Conservation (phyloP, 2,888 invertebrate species). For the Oxyscelio sp. region DNA sequence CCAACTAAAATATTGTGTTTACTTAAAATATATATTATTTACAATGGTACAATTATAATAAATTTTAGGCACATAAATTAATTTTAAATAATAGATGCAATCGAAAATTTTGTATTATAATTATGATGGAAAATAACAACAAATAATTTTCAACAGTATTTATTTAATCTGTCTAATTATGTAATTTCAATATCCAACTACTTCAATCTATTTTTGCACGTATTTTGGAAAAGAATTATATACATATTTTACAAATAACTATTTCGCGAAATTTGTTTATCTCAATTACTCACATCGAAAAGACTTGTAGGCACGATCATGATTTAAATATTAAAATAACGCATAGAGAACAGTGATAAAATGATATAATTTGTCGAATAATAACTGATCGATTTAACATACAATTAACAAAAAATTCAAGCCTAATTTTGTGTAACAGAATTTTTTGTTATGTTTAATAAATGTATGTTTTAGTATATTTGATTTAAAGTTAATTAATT, state of each 20-base stretch:
- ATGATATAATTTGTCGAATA: constrained; percentile 45
- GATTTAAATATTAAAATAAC: constrained; percentile 64
- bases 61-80: background rate
- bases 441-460: too few species aligned
- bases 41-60: background rate
- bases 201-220: constrained; percentile 65
- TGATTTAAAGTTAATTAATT: background rate
- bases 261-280: constrained; percentile 37
- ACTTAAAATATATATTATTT: too few species aligned
- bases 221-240: constrained; percentile 60
- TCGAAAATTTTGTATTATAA: background rate
- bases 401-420: background rate
- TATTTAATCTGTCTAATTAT: too few species aligned
- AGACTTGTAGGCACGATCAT: constrained; percentile 65
- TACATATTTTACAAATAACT: constrained; percentile 72
- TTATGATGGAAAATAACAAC: constrained; percentile 29
- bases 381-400: constrained; percentile 35
- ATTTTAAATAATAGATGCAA: background rate
- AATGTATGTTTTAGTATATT: too few species aligned
- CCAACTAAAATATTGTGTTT: background rate
- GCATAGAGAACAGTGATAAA: constrained; percentile 34
- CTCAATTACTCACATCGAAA: constrained; percentile 49
- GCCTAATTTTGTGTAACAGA: too few species aligned
- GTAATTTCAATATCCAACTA: constrained; percentile 64
- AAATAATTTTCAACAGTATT: constrained; percentile 33